Base-by-base conservation (phyloP, 2,113 vertebrate species). In the Montifringilla adamsi region DNA sequence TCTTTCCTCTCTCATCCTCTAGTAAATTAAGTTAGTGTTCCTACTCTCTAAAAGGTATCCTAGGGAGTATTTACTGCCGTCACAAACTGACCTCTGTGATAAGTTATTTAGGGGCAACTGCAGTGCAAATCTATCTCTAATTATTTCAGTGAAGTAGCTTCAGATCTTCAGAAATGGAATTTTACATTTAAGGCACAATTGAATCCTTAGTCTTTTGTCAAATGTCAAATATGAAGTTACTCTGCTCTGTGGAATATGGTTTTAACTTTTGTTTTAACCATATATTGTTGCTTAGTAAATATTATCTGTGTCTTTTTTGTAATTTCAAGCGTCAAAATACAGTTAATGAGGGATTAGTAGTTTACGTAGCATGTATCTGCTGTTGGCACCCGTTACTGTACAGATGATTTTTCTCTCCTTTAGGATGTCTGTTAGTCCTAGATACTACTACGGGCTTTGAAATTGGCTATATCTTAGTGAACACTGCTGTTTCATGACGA, bases 81-180 rank as follows among this genome's bases (percentile, higher is more conserved):
- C 43, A 58, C 28, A n/a, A 26, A 43, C 24, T 84, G 30, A 70
- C 12, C 4, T 53, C 10, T 68, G 10, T 76, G 76, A 1, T 63
- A 91, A 79, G 21, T 66, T 85, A 43, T 17, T 59, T 89, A 39
- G 33, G 21, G 12, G 43, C 50, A 80, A n/a, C 44, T 68, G 78
- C 28, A 68, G 0, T 55, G 24, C 59, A 52, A 33, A 27, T 41
- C 28, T 39, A 0, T 67, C 43, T 85, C 6, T 24, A 22, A 10
- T 85, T 78, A 52, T 27, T 89, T 84, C 60, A 82, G 41, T 2
- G 3, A 84, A 89, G 44, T 66, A 69, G 6, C 67, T 85, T 84
- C 8, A 72, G 2, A 60, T 56, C 20, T 56, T 93, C 27, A 84
- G 28, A 78, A 83, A 27, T 11, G 63, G 26, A 27, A 17, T 59